Evolutionary conservation across 2,113 vertebrate genomes (phyloP), one percentile per base, ranked within the genome.

Genomic region (Ciconia maguari): DNA sequence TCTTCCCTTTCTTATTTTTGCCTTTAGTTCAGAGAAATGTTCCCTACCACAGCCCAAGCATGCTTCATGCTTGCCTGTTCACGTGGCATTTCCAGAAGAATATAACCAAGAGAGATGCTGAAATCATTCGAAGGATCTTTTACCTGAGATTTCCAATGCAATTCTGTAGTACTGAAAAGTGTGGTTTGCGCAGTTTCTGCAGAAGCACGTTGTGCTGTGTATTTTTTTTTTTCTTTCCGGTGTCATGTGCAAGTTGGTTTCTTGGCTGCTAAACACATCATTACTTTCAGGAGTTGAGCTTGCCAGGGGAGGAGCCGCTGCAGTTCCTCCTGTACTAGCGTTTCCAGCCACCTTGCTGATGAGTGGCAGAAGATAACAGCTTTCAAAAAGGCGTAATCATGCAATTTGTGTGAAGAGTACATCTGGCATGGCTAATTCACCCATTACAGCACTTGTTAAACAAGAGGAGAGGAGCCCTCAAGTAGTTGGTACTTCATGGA

Each of bases 391-490:
- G 58, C 44, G 0, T 62, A 94, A 93, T 93, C 75, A 77, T 83
- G 89, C 62, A 95, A 74, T 96, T 85, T 95, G 66, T 80, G 84
- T 76, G 83, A 92, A 95, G 84, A 90, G 77, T 62, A 10, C n/a
- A 16, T 79, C 76, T 95, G 93, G 87, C 93, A 90, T 79, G 80
- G 66, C 79, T 85, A 70, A 94, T 96, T 94, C 91, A 55, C 70
- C 81, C 77, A 42, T 65, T 76, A 72, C n/a, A 85, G 91, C 78
- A 36, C 70, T 95, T 83, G 62, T 70, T 87, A 54, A 76, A 30
- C 0, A 19, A 52, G 65, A 91, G 55, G 42, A 95, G 78, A 93
- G 85, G 81, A 91, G 7, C 81, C 49, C 58, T 91, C 62, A 44
- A n/a, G 80, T 36, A 77, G 62, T 4, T 85, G 70, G 49, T 57